Conservation (phyloP, 2,888 invertebrate genomes). For the Callyntrura guangdongensis region DNA sequence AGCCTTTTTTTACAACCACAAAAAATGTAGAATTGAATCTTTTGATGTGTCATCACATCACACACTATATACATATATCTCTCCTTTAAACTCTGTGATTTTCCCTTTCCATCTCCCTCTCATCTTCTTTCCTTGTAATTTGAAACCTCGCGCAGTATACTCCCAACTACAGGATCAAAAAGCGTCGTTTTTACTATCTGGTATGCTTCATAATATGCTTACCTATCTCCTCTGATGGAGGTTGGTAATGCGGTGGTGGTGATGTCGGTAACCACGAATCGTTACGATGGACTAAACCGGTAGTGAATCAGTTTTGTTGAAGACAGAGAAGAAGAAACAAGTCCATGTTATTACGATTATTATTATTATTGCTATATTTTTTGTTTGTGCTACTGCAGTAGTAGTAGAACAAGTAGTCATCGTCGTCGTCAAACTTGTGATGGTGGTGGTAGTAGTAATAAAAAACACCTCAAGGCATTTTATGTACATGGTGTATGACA, state of each 20-base stretch:
- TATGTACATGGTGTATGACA: conserved; percentile 50
- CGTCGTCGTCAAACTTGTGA: not conserved
- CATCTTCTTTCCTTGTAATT: not conserved
- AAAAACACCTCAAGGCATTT: conserved; percentile 67
- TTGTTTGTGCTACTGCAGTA: conserved; percentile 53
- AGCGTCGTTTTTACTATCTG: not conserved
- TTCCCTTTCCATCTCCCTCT: conserved; percentile 36
- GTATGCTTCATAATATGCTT: not conserved
- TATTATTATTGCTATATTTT: conserved; percentile 31
- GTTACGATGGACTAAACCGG: conserved; percentile 2
- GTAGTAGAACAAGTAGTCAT: not conserved
- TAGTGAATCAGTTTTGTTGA: conserved; percentile 52
- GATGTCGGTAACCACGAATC: not conserved
- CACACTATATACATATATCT: conserved; percentile 15
- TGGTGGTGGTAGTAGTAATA: conserved; percentile 53
- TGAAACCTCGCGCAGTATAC: not conserved
- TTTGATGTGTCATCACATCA: conserved; percentile 79
- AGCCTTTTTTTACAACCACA: conserved; percentile 75
- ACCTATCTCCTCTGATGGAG: too few species aligned
- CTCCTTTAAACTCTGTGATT: conserved; percentile 32
- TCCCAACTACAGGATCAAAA: not conserved
- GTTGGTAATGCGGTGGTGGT: too few species aligned
- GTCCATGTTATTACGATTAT: conserved; percentile 39
- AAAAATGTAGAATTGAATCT: conserved; percentile 73
- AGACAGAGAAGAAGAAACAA: conserved; percentile 29